Evolutionary conservation across 23 tunicate species (phyloP), one percentile per base, ranked within the genome.

Genomic region (Ciona savignyi): DNA sequence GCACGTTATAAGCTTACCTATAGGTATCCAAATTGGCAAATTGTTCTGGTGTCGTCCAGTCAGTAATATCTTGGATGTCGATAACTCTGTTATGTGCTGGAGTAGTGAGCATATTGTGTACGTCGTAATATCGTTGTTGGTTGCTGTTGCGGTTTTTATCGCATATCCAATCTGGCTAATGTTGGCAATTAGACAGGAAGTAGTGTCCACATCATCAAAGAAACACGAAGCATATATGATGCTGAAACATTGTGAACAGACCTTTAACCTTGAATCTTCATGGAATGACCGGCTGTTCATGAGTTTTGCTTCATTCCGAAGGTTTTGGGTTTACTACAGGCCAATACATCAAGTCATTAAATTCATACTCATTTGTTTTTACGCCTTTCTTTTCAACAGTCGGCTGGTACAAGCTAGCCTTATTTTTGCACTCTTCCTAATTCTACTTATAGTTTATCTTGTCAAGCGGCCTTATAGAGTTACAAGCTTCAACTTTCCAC

Each of bases 11-110:
- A 23, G 28, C 61, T 49, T 11, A 49, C 97, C 97, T 23, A 29
- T 81, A 63, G 97, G 97, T 2, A 85, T 90, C 33, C 97, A 83
- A 71, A 69, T 90, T 51, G 90, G 76, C 15, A 90, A 90, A 66
- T 48, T 90, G 56, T 90, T 90, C 35, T 90, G 97, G 97, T 90
- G 97, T 70, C 73, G 33, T 29, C 78, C 89, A 1, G 1, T 33
- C 27, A 56, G 77, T 25, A 70, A 74, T 62, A 31, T 67, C 0
- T 32, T 78, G 75, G 88, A 90, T 70, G 97, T 90, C 30, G 97
- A 73, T 3, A 90, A 90, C 63, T 29, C 60, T 25, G 30, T 90
- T 25, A 27, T 15, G 23, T 90, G 97, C 35, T 90, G 97, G 97
- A 68, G 74, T 60, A 78, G 65, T 11, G 90, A 76, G 56, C 97